Evolutionary conservation across 2,888 invertebrate genomes (phyloP).

Genomic region (Oasisia sp.): DNA sequence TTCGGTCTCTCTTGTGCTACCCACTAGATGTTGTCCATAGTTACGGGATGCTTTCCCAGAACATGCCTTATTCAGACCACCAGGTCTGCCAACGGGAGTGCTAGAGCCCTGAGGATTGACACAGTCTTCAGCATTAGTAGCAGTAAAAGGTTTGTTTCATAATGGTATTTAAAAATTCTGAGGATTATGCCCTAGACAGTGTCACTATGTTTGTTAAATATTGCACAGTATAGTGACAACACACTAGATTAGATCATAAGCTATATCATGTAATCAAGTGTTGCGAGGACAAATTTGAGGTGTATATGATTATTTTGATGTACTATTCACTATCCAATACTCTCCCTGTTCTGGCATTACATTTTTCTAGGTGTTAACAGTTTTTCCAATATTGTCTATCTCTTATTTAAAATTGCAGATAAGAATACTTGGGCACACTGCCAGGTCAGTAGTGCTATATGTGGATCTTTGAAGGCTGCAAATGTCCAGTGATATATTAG

Average conservation of each 20-base stretch:
- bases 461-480: not conserved
- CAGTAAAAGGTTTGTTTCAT: too few species aligned
- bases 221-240: not conserved
- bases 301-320: not conserved
- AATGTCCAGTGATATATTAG: not conserved
- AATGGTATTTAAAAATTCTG: too few species aligned
- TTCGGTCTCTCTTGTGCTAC: not conserved
- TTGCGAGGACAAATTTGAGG: not conserved
- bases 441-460: not conserved
- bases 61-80: not conserved
- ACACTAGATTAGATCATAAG: not conserved
- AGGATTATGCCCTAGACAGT: not conserved
- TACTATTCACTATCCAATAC: not conserved
- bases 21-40: not conserved
- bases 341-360: not conserved
- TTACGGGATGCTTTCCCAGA: not conserved
- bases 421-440: not conserved
- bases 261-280: not conserved
- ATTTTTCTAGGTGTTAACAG: not conserved
- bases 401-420: not conserved
- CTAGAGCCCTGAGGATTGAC: not conserved
- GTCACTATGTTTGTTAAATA: not conserved
- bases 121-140: not conserved
- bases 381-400: not conserved
- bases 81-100: not conserved